Conservation (phyloP, 2,797 vertebrate genomes). For the Lophius americanus region DNA sequence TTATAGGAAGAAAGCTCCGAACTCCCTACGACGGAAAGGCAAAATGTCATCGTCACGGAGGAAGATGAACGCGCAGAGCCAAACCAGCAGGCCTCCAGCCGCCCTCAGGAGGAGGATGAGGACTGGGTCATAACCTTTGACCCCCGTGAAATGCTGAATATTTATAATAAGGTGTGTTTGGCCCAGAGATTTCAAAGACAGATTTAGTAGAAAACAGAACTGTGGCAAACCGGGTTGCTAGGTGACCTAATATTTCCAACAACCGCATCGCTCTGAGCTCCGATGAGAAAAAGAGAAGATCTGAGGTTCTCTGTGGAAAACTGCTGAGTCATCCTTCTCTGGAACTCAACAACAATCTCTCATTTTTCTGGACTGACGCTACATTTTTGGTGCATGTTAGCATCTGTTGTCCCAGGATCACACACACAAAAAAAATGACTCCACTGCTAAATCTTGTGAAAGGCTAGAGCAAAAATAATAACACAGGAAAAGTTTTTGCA, state of each 20-base stretch:
- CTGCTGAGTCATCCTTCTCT: too few species aligned
- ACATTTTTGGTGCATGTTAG: too few species aligned
- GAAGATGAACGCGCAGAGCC: constrained; percentile 11
- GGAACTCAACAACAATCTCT: too few species aligned
- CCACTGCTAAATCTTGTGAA: too few species aligned
- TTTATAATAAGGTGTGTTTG: neutral
- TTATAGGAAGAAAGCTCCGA: constrained; percentile 46
- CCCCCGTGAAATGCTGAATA: neutral
- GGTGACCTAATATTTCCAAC: neutral
- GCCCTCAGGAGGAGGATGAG: neutral
- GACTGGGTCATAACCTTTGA: constrained; percentile 1
- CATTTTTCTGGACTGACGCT: too few species aligned
- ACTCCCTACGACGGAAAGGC: constrained; percentile 20
- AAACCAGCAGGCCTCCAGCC: neutral
- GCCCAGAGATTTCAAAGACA: neutral
- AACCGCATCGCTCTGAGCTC: neutral
- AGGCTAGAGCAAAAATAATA: too few species aligned
- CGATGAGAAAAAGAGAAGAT: neutral
- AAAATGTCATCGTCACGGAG: constrained; percentile 21
- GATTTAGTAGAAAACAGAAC: neutral
- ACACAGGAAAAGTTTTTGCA: too few species aligned
- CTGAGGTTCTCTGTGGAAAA: too few species aligned
- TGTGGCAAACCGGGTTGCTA: neutral
- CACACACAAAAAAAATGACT: too few species aligned
- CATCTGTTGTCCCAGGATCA: too few species aligned